Evolutionary conservation across 2,888 invertebrate species (phyloP), one percentile per base, ranked within the genome.

Genomic region (Suillia variegata): DNA sequence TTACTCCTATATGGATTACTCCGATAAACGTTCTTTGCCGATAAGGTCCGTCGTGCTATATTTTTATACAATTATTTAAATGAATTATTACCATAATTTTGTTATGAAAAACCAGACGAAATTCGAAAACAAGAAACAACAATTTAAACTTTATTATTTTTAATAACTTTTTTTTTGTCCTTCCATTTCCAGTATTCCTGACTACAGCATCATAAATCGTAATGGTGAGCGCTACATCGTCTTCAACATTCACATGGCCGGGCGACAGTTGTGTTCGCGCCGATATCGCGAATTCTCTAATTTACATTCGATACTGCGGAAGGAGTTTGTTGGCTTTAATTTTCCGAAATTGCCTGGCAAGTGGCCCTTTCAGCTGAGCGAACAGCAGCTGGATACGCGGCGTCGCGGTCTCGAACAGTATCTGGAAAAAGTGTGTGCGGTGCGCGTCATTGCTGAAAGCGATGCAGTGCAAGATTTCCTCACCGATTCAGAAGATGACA

Each of bases 231-330:
- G 93, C 69, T 98, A 89, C 84, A 96, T 97, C 70, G 96, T 89
- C 10, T 99, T 94, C 84, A 98, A 98, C 80, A 97, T 99, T 65
- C 97, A 99, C 83, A 98, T 99, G 98, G 98, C 99, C 5, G 98
- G 98, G 0, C 85, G 98, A 33, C 98, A 98, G 80, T 85, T 99
- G 56, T 99, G 99, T 83, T 98, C 98, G 53, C 86, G 98, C 54
- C 86, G 99, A 38, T 99, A 98, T 82, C 87, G 96, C 62, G 99
- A 99, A 84, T 99, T 98, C 82, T 89, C 95, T 8, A 91, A 91
- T 67, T 84, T 98, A 63, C 94, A 98, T 77, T 87, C 89, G 73
- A 89, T 90, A 70, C 85, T 98, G 57, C 93, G 96, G 81, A 92
- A 95, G 82, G 97, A 98, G 82, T 98, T 98, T 81, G 86, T 92